These are phyloP conservation scores for Phorcus lineatus DNA, from an alignment of 2,888 invertebrate species.

Conservation along the genomic window DNA sequence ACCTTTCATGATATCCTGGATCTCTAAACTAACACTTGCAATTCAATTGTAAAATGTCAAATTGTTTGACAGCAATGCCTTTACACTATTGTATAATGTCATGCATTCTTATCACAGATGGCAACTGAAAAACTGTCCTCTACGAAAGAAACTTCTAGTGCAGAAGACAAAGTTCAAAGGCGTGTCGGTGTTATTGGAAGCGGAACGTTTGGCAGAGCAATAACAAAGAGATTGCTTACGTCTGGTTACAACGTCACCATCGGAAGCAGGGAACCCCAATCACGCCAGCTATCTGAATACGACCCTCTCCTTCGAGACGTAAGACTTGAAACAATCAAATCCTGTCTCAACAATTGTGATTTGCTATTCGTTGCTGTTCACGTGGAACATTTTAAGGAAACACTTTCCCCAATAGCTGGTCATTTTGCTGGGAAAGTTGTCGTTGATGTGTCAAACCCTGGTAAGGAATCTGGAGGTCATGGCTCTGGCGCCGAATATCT, in stretches of 20 bases:
- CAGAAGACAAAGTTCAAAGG: not conserved
- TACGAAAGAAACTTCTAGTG: too few relatives aligned
- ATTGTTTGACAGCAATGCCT: too few relatives aligned
- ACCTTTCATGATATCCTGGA: too few relatives aligned
- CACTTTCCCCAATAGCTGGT: constrained; percentile 44
- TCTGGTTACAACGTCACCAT: constrained; percentile 65
- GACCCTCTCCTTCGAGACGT: constrained; percentile 57
- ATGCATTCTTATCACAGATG: too few relatives aligned
- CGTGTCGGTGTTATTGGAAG: constrained; percentile 64
- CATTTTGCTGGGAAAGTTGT: constrained; percentile 54
- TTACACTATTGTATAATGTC: too few relatives aligned
- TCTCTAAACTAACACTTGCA: too few relatives aligned
- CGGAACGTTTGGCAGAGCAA: constrained; percentile 62
- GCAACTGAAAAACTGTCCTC: too few relatives aligned
- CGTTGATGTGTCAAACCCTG: constrained; percentile 65
- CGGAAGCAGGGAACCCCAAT: constrained; percentile 61
- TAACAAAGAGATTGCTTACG: constrained; percentile 56
- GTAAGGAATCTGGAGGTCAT: constrained; percentile 43
- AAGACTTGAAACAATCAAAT: constrained; percentile 46
- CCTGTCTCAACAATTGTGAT: constrained; percentile 51
- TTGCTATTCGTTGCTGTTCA: constrained; percentile 62
- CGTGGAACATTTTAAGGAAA: constrained; percentile 56
- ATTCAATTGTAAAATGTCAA: too few relatives aligned
- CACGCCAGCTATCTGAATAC: constrained; percentile 39
- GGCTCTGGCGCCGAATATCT: constrained; percentile 62